Conservation (phyloP, 2,113 vertebrate genomes). For the Megaceryle maxima region DNA sequence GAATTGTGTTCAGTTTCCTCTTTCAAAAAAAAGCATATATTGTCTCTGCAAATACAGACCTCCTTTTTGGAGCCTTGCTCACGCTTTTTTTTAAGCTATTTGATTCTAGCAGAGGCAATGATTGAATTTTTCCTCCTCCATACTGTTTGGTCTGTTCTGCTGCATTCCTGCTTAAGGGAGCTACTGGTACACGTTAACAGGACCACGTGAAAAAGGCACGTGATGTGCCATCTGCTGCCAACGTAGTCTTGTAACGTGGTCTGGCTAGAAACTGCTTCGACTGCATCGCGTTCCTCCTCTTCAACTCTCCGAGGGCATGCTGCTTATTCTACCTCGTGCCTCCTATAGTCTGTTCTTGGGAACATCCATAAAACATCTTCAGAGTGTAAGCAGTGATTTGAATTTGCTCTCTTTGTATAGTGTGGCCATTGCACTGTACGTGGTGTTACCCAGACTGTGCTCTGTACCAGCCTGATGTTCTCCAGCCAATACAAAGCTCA, state of each 20-base stretch:
- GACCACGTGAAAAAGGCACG: neutral
- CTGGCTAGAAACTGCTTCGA: neutral
- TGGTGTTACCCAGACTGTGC: neutral
- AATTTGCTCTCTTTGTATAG: neutral
- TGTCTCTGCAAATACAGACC: neutral
- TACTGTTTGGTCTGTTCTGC: neutral
- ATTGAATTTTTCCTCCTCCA: neutral
- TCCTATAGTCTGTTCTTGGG: neutral
- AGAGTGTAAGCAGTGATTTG: neutral
- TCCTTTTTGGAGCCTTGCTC: neutral
- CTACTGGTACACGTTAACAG: neutral
- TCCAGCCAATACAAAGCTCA: neutral
- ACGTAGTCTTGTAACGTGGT: accelerated
- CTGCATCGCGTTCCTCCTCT: neutral
- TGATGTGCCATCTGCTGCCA: neutral
- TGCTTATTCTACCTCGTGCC: neutral
- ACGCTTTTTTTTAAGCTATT: neutral
- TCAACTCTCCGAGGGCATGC: neutral
- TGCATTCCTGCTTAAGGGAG: neutral
- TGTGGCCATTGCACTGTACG: accelerated
- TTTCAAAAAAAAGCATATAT: neutral
- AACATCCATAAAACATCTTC: neutral
- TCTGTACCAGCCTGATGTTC: neutral
- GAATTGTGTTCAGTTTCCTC: neutral
- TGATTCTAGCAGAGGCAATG: neutral